Conservation (phyloP, 1,140 invertebrate species). For the Bombus waltoni region DNA sequence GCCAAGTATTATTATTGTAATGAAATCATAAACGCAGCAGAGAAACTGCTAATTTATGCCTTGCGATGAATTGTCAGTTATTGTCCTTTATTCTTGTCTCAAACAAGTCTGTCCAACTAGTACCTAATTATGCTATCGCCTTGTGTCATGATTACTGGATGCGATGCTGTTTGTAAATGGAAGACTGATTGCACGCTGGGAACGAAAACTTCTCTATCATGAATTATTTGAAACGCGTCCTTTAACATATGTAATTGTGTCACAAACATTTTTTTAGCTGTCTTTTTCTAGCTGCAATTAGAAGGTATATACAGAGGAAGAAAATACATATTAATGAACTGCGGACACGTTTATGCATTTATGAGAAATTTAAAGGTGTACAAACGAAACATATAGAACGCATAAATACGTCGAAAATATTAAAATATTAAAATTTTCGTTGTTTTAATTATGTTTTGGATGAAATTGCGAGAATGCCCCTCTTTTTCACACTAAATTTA, state of each 20-base stretch:
- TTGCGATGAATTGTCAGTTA: conserved; percentile 5
- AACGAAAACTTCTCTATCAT: not conserved
- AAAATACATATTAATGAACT: not conserved
- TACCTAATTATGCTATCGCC: not conserved
- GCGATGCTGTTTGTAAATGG: not conserved
- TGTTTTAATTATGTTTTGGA: too few relatives aligned
- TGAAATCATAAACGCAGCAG: not conserved
- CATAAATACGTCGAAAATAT: too few relatives aligned
- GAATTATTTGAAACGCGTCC: not conserved
- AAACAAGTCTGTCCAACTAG: not conserved
- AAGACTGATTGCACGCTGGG: not conserved
- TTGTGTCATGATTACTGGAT: not conserved
- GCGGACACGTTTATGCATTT: not conserved
- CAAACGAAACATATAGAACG: too few relatives aligned
- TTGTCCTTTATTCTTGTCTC: not conserved
- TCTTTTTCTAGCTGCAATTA: not conserved
- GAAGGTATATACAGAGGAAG: not conserved
- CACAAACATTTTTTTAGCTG: not conserved
- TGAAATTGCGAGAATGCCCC: too few relatives aligned
- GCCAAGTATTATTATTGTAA: not conserved
- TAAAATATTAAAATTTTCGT: too few relatives aligned
- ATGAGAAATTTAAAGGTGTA: not conserved
- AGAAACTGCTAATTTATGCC: conserved; percentile 5
- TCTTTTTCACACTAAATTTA: too few relatives aligned
- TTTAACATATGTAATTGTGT: not conserved